Base-by-base conservation (phyloP, 37 sponge, comb jelly and placozoan genomes). In the Aphrocallistes beatrix region DNA sequence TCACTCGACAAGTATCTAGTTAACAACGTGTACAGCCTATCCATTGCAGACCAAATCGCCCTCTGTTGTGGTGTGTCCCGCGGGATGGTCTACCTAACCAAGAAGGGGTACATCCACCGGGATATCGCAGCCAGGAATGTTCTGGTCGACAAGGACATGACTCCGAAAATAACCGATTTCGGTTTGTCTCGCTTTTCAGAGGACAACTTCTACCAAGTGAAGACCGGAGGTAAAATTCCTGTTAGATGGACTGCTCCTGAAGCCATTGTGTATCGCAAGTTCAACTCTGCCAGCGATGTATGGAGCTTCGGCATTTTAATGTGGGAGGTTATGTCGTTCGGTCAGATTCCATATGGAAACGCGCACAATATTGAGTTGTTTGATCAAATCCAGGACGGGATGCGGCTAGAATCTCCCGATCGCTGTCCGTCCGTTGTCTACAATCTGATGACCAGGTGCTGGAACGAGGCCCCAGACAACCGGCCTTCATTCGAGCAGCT, bases 261-360 rank as follows among this genome's bases (percentile, higher is more conserved):
- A 60, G 75, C 75, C 3, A 60, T 60, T 13, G 28, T 60, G 28
- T 60, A 60, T 30, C 25, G 75, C 32, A 60, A 60, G 75, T 60
- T 60, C 34, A 60, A 60, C 34, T 25, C 75, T 32, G 34, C 75
- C 8, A 60, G 75, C 34, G 75, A 60, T 13, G n/a, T 60, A 30
- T 60, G 75, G 75, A 60, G 75, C 75, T 60, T 60, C 75, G 75
- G 75, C 1, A 28, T 60, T 6, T 30, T 60, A 8, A 60, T 60
- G 75, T 60, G 75, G 75, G 75, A 60, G 21, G 75, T 60, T 6
- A 60, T 60, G 75, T 60, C 75, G n/a, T 60, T 60, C 34, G 75
- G 75, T 25, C 75, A 60, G 34, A 28, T 13, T 30, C 75, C 75
- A 6, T 60, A 60, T 28, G 75, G 75, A 19, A 30, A 60, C 34